Percentiles rank a stretch among this genome's conserved stretches.
These are phyloP conservation scores for Meandrina meandrites DNA, from an alignment of 92 coral and sea anemone genomes.

Conservation along the genomic window DNA sequence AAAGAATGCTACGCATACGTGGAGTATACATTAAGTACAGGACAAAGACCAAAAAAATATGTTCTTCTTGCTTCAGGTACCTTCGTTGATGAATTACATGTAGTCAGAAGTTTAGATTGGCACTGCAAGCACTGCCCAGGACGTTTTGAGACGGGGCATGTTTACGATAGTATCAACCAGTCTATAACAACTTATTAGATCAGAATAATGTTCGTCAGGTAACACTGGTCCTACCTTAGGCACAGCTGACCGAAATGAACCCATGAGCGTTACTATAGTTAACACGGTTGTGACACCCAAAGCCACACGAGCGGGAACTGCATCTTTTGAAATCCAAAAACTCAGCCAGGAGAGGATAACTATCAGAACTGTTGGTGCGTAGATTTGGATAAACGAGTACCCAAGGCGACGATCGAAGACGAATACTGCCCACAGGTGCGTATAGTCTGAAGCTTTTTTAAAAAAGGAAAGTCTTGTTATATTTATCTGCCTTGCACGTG, in stretches of 20 bases:
- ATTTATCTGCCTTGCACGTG: background rate
- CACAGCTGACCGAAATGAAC: slow-evolving; percentile 68
- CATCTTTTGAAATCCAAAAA: slow-evolving; percentile 76
- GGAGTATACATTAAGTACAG: too few relatives aligned
- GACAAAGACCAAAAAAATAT: too few relatives aligned
- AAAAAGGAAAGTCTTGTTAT: background rate
- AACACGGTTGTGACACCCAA: slow-evolving; percentile 77
- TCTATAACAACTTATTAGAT: too few relatives aligned
- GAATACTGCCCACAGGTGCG: slow-evolving; percentile 56
- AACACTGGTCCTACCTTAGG: slow-evolving; percentile 54
- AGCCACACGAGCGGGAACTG: slow-evolving; percentile 81
- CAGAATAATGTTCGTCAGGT: too few relatives aligned
- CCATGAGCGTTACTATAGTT: slow-evolving; percentile 76
- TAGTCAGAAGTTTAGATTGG: too few relatives aligned
- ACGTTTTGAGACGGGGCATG: too few relatives aligned
- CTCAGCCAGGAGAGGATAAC: slow-evolving; percentile 75
- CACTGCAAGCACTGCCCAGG: too few relatives aligned
- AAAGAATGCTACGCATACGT: too few relatives aligned
- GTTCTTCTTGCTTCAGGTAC: too few relatives aligned
- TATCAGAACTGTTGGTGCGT: slow-evolving; percentile 72
- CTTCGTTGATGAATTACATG: too few relatives aligned
- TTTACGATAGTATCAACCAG: too few relatives aligned
- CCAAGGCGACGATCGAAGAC: slow-evolving; percentile 66
- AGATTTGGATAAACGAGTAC: slow-evolving; percentile 69
- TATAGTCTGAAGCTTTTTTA: slow-evolving; percentile 26